phyloP scores from a whole-genome alignment of 2,888 invertebrate genomes.

The Clostera curtula region DNA sequence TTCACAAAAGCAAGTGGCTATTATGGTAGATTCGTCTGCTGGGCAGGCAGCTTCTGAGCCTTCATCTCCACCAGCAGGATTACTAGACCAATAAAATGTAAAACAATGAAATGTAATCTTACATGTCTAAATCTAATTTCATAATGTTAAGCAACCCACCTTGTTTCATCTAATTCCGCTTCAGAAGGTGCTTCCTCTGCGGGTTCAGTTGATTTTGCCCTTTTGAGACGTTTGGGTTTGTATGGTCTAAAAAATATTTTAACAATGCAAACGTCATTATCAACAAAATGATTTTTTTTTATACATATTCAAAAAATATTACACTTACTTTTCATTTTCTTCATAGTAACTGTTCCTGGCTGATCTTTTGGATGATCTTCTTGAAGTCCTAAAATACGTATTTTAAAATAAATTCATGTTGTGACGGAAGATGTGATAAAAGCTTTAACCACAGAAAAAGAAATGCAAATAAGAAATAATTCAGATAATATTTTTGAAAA shows the following conservation, averaged over 20 bases:
- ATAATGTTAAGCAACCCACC: too few relatives aligned
- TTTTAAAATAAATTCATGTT: too few relatives aligned
- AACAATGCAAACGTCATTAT: not conserved
- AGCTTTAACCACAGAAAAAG: too few relatives aligned
- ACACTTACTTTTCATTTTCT: conserved; percentile 19
- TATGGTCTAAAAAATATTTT: conserved; percentile 18
- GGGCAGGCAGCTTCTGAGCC: conserved; percentile 53
- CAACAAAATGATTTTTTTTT: too few relatives aligned
- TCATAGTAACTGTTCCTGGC: conserved; percentile 12
- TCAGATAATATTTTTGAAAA: too few relatives aligned
- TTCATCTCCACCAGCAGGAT: conserved; percentile 48
- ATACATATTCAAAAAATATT: too few relatives aligned
- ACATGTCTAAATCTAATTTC: too few relatives aligned
- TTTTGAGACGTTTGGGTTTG: conserved; percentile 29
- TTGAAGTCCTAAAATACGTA: conserved; percentile 25
- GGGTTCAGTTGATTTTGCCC: conserved; percentile 26
- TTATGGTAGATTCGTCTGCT: conserved; percentile 32
- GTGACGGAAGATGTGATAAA: too few relatives aligned
- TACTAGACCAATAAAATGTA: conserved; percentile 20
- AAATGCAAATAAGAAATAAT: too few relatives aligned
- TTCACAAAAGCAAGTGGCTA: conserved; percentile 54
- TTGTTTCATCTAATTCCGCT: conserved; percentile 30
- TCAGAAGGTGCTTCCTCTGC: conserved; percentile 27
- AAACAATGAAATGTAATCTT: too few relatives aligned
- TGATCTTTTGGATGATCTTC: conserved; percentile 34